Conservation (phyloP, 1,140 invertebrate species). For the Drosophila quadrilineata region DNA sequence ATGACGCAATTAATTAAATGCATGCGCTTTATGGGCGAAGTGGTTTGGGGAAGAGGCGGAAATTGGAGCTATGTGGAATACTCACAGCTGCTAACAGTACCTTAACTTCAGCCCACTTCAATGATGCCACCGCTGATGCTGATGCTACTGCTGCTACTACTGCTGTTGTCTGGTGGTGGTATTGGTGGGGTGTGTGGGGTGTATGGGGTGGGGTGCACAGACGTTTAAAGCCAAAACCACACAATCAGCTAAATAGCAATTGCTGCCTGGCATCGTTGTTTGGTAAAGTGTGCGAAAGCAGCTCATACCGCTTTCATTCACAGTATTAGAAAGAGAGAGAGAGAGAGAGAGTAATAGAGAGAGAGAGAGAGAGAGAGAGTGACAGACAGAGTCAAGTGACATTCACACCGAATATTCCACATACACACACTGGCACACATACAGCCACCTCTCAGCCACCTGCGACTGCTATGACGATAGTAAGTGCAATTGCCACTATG, state of each 20-base stretch:
- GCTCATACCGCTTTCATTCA: neutral
- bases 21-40: conserved; percentile 55
- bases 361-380: too few species aligned
- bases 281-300: conserved; percentile 28
- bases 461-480: conserved; percentile 29
- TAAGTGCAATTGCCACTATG: conserved; percentile 12
- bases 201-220: conserved; percentile 7
- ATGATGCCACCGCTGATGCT: too few species aligned
- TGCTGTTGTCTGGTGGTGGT: neutral
- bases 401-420: conserved; percentile 54
- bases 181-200: neutral
- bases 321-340: too few species aligned
- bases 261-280: conserved; percentile 30
- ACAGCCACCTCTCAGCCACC: too few species aligned
- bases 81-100: too few species aligned
- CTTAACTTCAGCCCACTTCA: too few species aligned
- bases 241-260: conserved; percentile 72
- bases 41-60: conserved; percentile 1
- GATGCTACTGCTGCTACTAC: too few species aligned
- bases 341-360: too few species aligned
- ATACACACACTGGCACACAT: too few species aligned
- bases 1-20: conserved; percentile 66
- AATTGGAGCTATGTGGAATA: too few species aligned
- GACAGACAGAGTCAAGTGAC: conserved; percentile 49
- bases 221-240: conserved; percentile 62